Base-by-base conservation (phyloP, 2,888 invertebrate species). In the Amphipyra tragopoginis region DNA sequence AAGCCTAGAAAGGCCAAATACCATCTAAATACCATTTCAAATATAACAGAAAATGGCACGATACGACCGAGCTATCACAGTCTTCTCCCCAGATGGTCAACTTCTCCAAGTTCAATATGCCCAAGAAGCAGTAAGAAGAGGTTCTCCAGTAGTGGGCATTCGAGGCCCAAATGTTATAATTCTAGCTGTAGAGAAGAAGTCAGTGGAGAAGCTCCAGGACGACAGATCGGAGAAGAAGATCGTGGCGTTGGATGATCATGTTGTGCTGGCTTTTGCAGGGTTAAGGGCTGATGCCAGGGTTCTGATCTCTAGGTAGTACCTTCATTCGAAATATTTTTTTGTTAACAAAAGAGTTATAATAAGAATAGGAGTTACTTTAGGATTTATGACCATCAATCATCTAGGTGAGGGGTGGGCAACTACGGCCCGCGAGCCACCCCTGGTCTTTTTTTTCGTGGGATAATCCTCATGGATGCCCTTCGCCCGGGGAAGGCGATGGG, bases 71-170 rank as follows among this genome's bases (percentile, higher is more conserved):
- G 99, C 99, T 70, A 98, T 99, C 77, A 99, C 99, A 55, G 99
- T 99, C 66, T 99, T 99, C 92, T 99, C 99, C 0, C 99, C 99
- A 0, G 99, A 99, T 91, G 99, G 99, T 0, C 99, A 99, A 95
- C 95, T 99, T 60, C 96, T 99, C 68, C 99, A 99, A 95, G 99
- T 86, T 0, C 99, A 99, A 95, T 99, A 99, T 92, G 99, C 99
- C 6, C 99, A 99, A 90, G 99, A 99, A 95, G 99, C 99, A 15
- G 99, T 99, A 8, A 97, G 98, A 74, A 99, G 98, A 89, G 99
- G 99, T 51, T 86, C 84, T 42, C 86, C 89, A 47, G 87, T 98
- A 97, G 98, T 99, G 62, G 99, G 99, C 44, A 97, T 99, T 2
- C 95, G 98, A 64, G 99, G 99, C 1, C 95, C 96, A 49, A 96